A percentile compares a stretch with the other conserved stretches of the same genome.
These are phyloP conservation scores for Columbina picui DNA, from an alignment of 2,113 vertebrate species.

Conservation along the genomic window DNA sequence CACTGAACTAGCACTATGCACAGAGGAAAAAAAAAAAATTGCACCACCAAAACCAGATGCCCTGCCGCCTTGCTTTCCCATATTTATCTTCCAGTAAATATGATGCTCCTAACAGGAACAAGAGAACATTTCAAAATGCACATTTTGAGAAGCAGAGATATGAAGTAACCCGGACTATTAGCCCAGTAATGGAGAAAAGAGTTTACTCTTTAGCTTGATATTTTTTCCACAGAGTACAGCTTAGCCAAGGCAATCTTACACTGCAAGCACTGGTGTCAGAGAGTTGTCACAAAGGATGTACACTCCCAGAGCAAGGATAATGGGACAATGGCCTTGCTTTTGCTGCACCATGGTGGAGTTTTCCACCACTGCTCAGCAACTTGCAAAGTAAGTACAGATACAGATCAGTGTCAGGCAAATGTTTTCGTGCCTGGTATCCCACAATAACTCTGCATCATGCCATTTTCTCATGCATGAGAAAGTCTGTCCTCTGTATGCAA, in stretches of 20 bases:
- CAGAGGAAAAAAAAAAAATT: not conserved
- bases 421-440: not conserved
- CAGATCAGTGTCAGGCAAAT: not conserved
- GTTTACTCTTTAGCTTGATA: not conserved
- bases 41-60: not conserved
- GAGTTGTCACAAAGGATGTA: rapidly evolving
- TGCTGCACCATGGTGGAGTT: not conserved
- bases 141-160: not conserved
- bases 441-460: not conserved
- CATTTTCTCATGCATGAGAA: rapidly evolving
- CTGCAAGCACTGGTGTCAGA: not conserved
- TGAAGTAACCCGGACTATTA: not conserved
- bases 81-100: not conserved
- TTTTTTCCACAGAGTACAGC: not conserved
- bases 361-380: not conserved
- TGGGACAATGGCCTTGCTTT: not conserved
- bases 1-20: rapidly evolving
- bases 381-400: not conserved
- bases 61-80: rapidly evolving
- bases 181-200: not conserved
- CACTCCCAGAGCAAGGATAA: not conserved
- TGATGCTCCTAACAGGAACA: not conserved
- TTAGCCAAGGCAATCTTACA: not conserved
- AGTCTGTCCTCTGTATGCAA: not conserved
- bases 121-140: not conserved